phyloP scores from a whole-genome alignment of 1,140 invertebrate species.

The Cotesia vestalis region DNA sequence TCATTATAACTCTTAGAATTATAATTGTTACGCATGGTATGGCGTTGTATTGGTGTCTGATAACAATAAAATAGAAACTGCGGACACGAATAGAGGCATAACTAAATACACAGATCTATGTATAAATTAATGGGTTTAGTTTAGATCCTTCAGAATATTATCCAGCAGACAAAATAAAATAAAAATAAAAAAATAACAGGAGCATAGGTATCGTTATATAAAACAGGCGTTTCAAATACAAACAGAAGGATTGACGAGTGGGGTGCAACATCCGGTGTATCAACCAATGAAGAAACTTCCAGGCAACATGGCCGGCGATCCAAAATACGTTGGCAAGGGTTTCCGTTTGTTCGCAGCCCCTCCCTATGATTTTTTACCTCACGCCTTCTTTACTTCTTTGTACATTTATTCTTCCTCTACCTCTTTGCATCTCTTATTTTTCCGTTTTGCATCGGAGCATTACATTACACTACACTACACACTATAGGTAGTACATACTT shows the following conservation, averaged over 20 bases:
- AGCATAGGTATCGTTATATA: not conserved
- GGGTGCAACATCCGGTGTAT: slow-evolving; percentile 31
- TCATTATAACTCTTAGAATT: too few species aligned
- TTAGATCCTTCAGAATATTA: not conserved
- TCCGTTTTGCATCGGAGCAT: not conserved
- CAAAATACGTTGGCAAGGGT: slow-evolving; percentile 32
- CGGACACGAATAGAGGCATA: too few species aligned
- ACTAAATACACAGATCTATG: too few species aligned
- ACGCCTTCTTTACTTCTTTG: slow-evolving; percentile 23
- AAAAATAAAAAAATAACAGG: too few species aligned
- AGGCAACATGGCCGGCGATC: slow-evolving; percentile 29
- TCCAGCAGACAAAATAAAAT: too few species aligned
- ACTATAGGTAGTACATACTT: too few species aligned
- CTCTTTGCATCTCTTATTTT: not conserved
- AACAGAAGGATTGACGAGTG: slow-evolving; percentile 12
- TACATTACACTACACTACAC: too few species aligned
- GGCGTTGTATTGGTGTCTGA: not conserved
- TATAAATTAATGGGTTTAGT: not conserved
- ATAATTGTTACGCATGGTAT: too few species aligned
- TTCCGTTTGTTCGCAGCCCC: slow-evolving; percentile 35
- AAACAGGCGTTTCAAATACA: slow-evolving; percentile 12
- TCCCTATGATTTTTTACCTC: slow-evolving; percentile 22
- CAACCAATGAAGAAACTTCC: slow-evolving; percentile 30
- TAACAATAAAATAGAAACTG: not conserved
- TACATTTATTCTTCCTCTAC: not conserved